Conservation (phyloP, 1,140 invertebrate species). For the Plutomurus gul region DNA sequence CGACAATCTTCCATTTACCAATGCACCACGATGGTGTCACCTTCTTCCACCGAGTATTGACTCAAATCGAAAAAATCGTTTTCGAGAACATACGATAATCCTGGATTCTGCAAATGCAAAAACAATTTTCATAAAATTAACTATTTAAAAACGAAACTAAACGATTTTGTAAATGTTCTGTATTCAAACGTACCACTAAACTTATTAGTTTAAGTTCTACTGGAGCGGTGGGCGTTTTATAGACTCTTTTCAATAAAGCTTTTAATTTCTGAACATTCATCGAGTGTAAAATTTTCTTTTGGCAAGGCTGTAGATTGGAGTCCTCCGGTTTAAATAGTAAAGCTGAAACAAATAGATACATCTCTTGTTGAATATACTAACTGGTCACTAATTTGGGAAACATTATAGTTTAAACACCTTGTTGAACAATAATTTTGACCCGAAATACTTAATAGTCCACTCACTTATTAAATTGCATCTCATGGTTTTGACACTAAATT, state of each 20-base stretch:
- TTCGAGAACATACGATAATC: constrained; percentile 73
- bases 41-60: constrained; percentile 82
- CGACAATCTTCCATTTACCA: too few species aligned
- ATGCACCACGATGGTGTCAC: constrained; percentile 74
- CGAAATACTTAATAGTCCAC: background rate
- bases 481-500: constrained; percentile 67
- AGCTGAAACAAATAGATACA: background rate
- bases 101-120: constrained; percentile 65
- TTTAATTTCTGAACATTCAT: constrained; percentile 83
- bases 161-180: too few species aligned
- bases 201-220: constrained; percentile 61
- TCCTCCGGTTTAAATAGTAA: constrained; percentile 28
- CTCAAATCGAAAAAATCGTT: constrained; percentile 78
- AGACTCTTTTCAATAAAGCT: constrained; percentile 71
- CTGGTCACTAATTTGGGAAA: background rate
- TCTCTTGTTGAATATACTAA: background rate
- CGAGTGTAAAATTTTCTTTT: constrained; percentile 72
- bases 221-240: constrained; percentile 63
- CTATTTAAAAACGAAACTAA: too few species aligned
- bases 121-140: too few species aligned
- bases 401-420: background rate
- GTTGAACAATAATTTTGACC: background rate
- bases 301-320: background rate
- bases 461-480: constrained; percentile 68
- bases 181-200: constrained; percentile 60